phyloP scores from a whole-genome alignment of 2,888 invertebrate species.

The Cryptocheilus praepositus region DNA sequence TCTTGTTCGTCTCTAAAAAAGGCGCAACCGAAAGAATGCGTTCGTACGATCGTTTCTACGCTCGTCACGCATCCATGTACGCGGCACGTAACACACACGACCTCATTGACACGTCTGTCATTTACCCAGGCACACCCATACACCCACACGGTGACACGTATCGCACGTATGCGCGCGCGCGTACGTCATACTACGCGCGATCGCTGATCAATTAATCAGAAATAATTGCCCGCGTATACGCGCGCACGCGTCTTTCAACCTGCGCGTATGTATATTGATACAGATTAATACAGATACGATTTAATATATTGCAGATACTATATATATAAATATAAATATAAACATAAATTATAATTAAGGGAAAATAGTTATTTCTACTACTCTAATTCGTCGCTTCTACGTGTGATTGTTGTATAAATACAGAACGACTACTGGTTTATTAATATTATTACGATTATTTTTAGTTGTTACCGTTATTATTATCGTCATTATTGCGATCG shows the following conservation, averaged over 20 bases:
- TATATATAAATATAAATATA: constrained; percentile 47
- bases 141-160: not conserved
- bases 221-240: constrained; percentile 4
- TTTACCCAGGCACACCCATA: not conserved
- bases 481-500: constrained; percentile 47
- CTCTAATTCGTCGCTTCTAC: constrained; percentile 74
- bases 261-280: constrained; percentile 58
- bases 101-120: too few relatives aligned
- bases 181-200: constrained; percentile 13
- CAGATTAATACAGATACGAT: constrained; percentile 59
- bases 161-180: constrained; percentile 35
- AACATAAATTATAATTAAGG: constrained; percentile 50
- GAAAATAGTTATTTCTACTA: constrained; percentile 72
- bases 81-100: too few relatives aligned
- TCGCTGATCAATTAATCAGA: not conserved
- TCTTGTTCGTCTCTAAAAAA: too few relatives aligned
- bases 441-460: constrained; percentile 40
- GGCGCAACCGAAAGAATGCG: too few relatives aligned
- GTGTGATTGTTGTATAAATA: constrained; percentile 74
- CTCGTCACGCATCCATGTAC: too few relatives aligned
- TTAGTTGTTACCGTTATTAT: constrained; percentile 31
- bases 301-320: constrained; percentile 68
- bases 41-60: too few relatives aligned
- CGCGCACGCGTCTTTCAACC: constrained; percentile 37
- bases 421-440: constrained; percentile 54